These are phyloP conservation scores for Ephialtes manifestator DNA, from an alignment of 2,888 invertebrate species.

Conservation along the genomic window DNA sequence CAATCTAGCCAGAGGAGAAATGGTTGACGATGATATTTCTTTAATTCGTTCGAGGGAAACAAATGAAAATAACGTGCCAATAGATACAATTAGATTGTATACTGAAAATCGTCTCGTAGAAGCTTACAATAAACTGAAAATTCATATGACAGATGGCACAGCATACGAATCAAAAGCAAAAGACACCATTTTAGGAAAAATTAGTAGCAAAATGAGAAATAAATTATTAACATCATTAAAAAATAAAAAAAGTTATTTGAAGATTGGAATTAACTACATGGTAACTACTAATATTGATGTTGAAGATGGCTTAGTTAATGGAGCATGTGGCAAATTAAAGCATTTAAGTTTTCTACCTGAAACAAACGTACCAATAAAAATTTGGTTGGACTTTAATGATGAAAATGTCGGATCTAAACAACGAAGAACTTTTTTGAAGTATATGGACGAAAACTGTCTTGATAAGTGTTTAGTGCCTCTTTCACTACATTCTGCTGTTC, in stretches of 20 bases:
- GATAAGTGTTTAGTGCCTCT: slow-evolving; percentile 39
- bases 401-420: slow-evolving; percentile 49
- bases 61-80: slow-evolving; percentile 1
- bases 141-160: not conserved
- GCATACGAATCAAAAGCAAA: slow-evolving; percentile 1
- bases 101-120: slow-evolving; percentile 1
- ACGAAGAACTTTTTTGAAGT: slow-evolving; percentile 27
- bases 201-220: slow-evolving; percentile 17
- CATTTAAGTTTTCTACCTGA: slow-evolving; percentile 10
- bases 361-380: slow-evolving; percentile 21
- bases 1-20: slow-evolving; percentile 68
- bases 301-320: not conserved
- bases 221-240: slow-evolving; percentile 7
- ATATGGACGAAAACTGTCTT: slow-evolving; percentile 38
- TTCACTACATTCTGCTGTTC: slow-evolving; percentile 9
- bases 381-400: slow-evolving; percentile 30
- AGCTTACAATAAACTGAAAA: not conserved
- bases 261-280: slow-evolving; percentile 68
- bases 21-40: not conserved
- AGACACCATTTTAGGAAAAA: not conserved
- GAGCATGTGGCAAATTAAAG: slow-evolving; percentile 1
- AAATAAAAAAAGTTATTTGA: slow-evolving; percentile 56
- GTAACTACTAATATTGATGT: slow-evolving; percentile 57
- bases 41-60: slow-evolving; percentile 18
- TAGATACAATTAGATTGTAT: slow-evolving; percentile 12